Evolutionary conservation across 2,113 vertebrate genomes (phyloP).

Genomic region (Myodes glareolus): DNA sequence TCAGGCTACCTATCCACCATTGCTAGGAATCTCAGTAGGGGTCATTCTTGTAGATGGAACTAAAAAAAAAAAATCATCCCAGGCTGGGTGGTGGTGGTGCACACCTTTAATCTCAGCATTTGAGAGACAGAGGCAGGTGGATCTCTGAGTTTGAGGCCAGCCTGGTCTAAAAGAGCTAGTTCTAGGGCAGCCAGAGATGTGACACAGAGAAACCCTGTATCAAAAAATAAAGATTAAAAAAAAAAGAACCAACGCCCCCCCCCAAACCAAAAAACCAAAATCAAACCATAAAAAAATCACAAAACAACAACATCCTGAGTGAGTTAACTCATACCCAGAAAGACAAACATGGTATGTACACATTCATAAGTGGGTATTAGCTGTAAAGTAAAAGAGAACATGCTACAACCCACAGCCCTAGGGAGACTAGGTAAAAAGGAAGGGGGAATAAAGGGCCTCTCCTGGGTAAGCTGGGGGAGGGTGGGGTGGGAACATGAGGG

Average conservation of each 20-base stretch:
- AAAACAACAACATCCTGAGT: not conserved
- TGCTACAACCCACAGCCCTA: not conserved
- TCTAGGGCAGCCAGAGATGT: too few species aligned
- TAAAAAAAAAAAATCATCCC: not conserved
- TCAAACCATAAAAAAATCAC: too few species aligned
- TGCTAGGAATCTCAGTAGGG: not conserved
- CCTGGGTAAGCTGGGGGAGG: not conserved
- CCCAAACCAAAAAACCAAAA: too few species aligned
- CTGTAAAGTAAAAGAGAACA: not conserved
- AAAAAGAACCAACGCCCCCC: too few species aligned
- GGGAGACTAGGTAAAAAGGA: not conserved
- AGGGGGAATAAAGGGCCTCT: not conserved
- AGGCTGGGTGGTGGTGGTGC: too few species aligned
- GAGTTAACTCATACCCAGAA: not conserved
- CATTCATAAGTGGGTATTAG: not conserved
- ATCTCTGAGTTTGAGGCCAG: too few species aligned
- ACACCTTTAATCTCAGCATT: too few species aligned
- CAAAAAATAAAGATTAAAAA: too few species aligned
- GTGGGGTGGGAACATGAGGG: not conserved
- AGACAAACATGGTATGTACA: not conserved
- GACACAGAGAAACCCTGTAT: too few species aligned
- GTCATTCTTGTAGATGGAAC: not conserved
- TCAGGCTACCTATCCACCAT: not conserved
- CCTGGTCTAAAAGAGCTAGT: too few species aligned
- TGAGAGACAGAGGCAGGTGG: too few species aligned